These are phyloP conservation scores for Australoheros facetus DNA, from an alignment of 2,797 vertebrate species.

Conservation along the genomic window DNA sequence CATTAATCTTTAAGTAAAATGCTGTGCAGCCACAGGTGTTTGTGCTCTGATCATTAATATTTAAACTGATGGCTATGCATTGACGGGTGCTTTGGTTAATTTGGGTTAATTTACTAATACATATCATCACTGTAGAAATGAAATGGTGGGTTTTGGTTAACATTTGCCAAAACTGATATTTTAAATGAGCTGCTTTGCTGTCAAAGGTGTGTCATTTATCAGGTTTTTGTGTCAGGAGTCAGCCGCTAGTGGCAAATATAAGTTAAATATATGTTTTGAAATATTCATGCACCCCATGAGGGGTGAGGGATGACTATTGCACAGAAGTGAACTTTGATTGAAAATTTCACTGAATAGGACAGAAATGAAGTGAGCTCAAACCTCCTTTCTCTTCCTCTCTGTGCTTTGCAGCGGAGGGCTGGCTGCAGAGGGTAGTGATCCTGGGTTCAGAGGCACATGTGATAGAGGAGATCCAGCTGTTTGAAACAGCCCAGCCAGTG, in stretches of 20 bases:
- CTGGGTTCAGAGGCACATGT: conserved; percentile 85
- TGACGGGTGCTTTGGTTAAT: conserved; percentile 15
- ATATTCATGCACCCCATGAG: conserved; percentile 1
- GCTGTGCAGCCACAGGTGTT: conserved; percentile 25
- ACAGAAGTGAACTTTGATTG: neutral
- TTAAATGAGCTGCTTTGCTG: conserved; percentile 18
- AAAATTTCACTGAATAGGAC: conserved; percentile 15
- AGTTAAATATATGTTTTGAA: conserved; percentile 28
- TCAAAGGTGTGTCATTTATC: conserved; percentile 17
- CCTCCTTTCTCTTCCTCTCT: conserved; percentile 16
- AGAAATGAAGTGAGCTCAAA: conserved; percentile 16
- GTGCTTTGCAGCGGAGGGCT: conserved; percentile 84
- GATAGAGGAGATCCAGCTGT: conserved; percentile 96
- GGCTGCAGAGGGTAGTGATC: conserved; percentile 91
- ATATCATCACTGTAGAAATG: conserved; percentile 31
- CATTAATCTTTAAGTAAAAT: conserved; percentile 47
- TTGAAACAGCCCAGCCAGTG: conserved; percentile 86
- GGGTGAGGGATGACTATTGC: neutral
- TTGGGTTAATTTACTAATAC: conserved; percentile 9
- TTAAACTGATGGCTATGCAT: conserved; percentile 25
- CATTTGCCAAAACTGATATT: conserved; percentile 8
- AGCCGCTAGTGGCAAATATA: neutral
- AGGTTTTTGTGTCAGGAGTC: neutral
- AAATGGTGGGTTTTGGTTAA: neutral
- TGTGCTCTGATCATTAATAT: conserved; percentile 51